Evolutionary conservation across 2,797 vertebrate species (phyloP).

Genomic region (Chaunax sp.): DNA sequence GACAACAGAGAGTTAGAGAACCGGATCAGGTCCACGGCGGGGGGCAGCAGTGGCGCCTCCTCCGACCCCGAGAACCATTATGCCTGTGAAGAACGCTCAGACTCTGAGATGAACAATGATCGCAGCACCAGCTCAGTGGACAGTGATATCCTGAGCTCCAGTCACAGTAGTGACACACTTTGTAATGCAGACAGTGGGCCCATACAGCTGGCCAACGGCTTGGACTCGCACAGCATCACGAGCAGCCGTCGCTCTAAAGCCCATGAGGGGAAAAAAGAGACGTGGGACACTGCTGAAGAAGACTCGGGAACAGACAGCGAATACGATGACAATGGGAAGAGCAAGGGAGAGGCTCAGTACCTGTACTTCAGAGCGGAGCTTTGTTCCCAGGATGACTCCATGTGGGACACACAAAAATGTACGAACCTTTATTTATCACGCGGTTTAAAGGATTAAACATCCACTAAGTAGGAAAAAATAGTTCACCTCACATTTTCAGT

Average conservation of each 20-base stretch:
- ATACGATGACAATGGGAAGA: constrained; percentile 97
- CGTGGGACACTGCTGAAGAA: constrained; percentile 98
- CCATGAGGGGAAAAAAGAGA: constrained; percentile 97
- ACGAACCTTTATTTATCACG: constrained; percentile 59
- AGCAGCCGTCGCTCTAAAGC: constrained; percentile 98
- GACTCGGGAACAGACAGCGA: constrained; percentile 99
- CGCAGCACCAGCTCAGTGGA: constrained; percentile 98
- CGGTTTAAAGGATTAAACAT: not conserved
- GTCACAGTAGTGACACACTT: constrained; percentile 98
- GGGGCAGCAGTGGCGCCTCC: constrained; percentile 59
- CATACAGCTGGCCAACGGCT: constrained; percentile 93
- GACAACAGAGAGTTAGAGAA: constrained; percentile 94
- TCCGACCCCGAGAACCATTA: constrained; percentile 91
- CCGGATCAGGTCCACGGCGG: constrained; percentile 80
- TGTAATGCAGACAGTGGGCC: constrained; percentile 95
- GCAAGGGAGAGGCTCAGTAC: constrained; percentile 89
- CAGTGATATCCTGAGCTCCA: constrained; percentile 99
- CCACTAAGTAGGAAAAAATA: not conserved
- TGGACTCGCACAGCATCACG: constrained; percentile 98
- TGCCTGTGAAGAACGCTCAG: constrained; percentile 93
- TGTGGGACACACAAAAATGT: constrained; percentile 92
- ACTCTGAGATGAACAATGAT: constrained; percentile 98
- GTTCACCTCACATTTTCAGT: not conserved
- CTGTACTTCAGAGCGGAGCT: constrained; percentile 94
- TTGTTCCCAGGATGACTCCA: constrained; percentile 86